Base-by-base conservation (phyloP, 2,797 vertebrate genomes). In the Muraenolepis orangiensis region DNA sequence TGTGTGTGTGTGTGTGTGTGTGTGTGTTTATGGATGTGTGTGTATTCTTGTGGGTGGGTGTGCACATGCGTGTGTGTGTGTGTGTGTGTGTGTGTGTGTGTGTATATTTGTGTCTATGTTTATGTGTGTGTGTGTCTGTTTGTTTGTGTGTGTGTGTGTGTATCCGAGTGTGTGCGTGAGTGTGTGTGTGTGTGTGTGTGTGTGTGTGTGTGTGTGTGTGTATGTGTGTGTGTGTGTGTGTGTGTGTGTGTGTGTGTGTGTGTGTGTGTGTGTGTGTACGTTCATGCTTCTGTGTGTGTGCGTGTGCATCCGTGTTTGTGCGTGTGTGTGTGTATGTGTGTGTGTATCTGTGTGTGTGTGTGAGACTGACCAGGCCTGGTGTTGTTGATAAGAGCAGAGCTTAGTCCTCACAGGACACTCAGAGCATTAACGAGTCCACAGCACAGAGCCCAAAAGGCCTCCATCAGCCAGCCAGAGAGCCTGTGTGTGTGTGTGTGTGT, bases 381-480 rank as follows among this genome's bases (percentile, higher is more conserved):
- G 85, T 76, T 90, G 88, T 90, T 90, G 90, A 92, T 92, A 92
- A 92, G 91, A 86, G 84, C 84, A 83, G 83, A 87, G 87, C 86
- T 89, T 87, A 91, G 88, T 90, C 87, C 88, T 87, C 87, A 82
- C 84, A 82, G 81, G 87, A 91, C 86, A 86, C 89, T 88, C 81
- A 42, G 86, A 84, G 90, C 87, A 89, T 91, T 92, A 92, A 92
- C 90, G 90, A 90, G 85, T 85, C 86, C 85, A 84, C 82, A 87
- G 84, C 87, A 85, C 86, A 86, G 84, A 87, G 87, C 89, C 89
- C 89, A 86, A 88, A 87, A 88, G 86, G 88, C 90, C 87, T 90
- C 89, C 88, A 88, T 91, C 90, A 89, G 79, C 80, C 80, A 83
- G n/a, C 75, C 38, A 83, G 77, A 80, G 82, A 74, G 38, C 67